Conservation (phyloP, 1,140 invertebrate species). For the Drosophila ohnishii region DNA sequence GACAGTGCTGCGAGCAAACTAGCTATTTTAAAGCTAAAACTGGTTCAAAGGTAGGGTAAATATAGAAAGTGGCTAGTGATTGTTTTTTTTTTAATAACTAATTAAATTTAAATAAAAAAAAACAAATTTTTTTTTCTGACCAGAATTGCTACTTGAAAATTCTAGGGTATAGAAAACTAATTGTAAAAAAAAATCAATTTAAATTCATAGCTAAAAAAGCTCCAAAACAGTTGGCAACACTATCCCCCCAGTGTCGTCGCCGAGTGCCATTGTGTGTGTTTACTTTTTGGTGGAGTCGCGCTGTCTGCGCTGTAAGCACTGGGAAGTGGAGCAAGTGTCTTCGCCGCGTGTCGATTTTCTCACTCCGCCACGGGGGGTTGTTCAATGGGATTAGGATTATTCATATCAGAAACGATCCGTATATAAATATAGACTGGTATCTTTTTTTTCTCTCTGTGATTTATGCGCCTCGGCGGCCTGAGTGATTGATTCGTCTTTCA, state of each 20-base stretch:
- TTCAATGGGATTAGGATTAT: constrained; percentile 11
- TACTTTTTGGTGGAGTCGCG: constrained; percentile 48
- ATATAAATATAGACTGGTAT: constrained; percentile 1
- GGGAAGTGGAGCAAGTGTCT: constrained; percentile 72
- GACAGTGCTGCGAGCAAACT: background rate
- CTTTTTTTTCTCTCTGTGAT: constrained; percentile 8
- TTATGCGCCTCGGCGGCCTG: constrained; percentile 16
- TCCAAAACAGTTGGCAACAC: background rate
- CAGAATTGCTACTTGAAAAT: background rate
- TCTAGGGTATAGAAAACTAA: background rate
- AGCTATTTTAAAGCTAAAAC: constrained; percentile 5
- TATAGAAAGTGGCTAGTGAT: background rate
- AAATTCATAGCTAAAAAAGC: background rate
- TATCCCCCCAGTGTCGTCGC: constrained; percentile 1
- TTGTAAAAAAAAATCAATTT: background rate
- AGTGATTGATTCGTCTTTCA: constrained; percentile 43
- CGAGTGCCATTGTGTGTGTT: constrained; percentile 24
- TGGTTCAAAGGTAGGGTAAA: background rate
- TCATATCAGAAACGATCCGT: constrained; percentile 6
- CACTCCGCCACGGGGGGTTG: constrained; percentile 17
- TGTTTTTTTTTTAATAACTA: background rate
- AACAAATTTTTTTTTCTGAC: no score
- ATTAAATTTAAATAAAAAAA: no score
- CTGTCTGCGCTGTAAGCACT: constrained; percentile 67
- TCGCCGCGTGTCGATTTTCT: constrained; percentile 34